phyloP scores from a whole-genome alignment of 2,113 vertebrate species.

The Sander vitreus region DNA sequence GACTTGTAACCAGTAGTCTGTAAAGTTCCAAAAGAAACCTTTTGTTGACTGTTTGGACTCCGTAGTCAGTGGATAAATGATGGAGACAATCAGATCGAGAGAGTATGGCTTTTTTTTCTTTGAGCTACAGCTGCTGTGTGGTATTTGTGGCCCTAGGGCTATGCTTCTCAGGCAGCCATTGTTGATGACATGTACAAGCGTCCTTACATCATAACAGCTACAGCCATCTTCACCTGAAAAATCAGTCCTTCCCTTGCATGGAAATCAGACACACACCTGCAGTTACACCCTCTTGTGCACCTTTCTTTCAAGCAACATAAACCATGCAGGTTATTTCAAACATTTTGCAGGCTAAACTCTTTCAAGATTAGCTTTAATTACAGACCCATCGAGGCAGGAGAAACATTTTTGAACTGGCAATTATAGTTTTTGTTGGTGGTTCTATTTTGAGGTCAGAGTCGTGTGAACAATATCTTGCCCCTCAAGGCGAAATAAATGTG shows the following conservation, averaged over 20 bases:
- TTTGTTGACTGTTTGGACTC: conserved; percentile 39
- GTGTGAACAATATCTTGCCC: conserved; percentile 37
- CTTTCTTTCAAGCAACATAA: conserved; percentile 46
- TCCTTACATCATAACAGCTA: conserved; percentile 65
- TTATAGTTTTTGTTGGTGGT: conserved; percentile 66
- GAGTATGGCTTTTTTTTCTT: conserved; percentile 10
- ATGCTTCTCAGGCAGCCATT: conserved; percentile 55
- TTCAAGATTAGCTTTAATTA: conserved; percentile 71
- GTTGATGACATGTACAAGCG: conserved; percentile 66
- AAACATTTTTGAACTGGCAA: conserved; percentile 63
- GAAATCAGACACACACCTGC: conserved; percentile 59
- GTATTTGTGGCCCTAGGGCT: conserved; percentile 69
- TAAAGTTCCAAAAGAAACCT: conserved; percentile 22
- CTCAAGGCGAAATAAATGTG: conserved; percentile 10
- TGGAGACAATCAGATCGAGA: conserved; percentile 31
- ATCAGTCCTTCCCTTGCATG: conserved; percentile 15
- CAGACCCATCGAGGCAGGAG: conserved; percentile 52
- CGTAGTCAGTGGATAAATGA: conserved; percentile 22
- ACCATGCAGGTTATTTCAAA: conserved; percentile 51
- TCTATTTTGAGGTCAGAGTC: conserved; percentile 59
- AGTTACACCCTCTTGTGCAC: conserved; percentile 30
- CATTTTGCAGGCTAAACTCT: conserved; percentile 54
- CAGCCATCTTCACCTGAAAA: conserved; percentile 40
- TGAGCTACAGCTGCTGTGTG: conserved; percentile 70
- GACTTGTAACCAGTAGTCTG: conserved; percentile 17